phyloP scores from a whole-genome alignment of 2,888 invertebrate genomes.

The Lepeophtheirus nordmannii region DNA sequence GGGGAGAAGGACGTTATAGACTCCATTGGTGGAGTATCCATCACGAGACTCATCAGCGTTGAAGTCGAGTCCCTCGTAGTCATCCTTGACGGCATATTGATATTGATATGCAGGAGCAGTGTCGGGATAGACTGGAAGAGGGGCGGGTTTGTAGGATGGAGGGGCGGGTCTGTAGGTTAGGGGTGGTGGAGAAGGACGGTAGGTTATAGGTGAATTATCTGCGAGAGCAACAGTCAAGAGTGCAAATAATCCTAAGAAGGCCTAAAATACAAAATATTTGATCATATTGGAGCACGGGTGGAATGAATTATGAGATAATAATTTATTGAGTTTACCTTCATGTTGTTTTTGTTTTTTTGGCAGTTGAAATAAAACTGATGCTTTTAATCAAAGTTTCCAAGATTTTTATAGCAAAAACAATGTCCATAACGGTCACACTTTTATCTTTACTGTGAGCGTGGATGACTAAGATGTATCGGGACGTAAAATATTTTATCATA shows the following conservation, averaged over 20 bases:
- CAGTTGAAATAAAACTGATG: too few relatives aligned
- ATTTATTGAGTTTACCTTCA: too few relatives aligned
- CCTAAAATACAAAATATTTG: neutral
- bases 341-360: too few relatives aligned
- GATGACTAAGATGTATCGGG: too few relatives aligned
- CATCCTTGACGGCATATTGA: constrained; percentile 6
- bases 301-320: too few relatives aligned
- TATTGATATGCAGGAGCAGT: neutral
- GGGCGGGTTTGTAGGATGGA: constrained; percentile 13
- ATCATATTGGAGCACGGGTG: neutral
- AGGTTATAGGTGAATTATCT: neutral
- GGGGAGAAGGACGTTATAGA: constrained; percentile 5
- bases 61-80: constrained; percentile 1
- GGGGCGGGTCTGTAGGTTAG: constrained; percentile 11
- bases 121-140: neutral
- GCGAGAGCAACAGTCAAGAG: neutral
- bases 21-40: constrained; percentile 11
- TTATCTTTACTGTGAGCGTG: too few relatives aligned
- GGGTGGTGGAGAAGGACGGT: neutral
- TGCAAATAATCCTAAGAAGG: neutral
- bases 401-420: too few relatives aligned
- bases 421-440: too few relatives aligned
- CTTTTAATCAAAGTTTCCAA: too few relatives aligned
- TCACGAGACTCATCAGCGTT: constrained; percentile 10
- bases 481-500: too few relatives aligned